phyloP scores from a whole-genome alignment of 2,888 invertebrate species.

The Apamea crenata region DNA sequence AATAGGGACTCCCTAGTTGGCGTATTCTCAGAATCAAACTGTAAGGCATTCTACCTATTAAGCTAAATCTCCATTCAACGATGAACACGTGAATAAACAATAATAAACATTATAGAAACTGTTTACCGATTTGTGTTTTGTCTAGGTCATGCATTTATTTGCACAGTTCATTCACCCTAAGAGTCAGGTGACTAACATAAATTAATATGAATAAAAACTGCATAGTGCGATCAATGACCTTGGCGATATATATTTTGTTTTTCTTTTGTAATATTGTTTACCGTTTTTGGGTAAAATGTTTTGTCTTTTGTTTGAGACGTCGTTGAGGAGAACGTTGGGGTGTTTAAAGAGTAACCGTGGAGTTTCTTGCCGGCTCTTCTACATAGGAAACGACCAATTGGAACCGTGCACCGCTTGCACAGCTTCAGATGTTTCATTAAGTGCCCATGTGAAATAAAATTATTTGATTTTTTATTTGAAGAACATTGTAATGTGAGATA shows the following conservation, averaged over 20 bases:
- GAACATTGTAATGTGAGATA: background rate
- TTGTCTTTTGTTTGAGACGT: conserved; percentile 16
- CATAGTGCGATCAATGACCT: conserved; percentile 7
- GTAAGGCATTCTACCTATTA: background rate
- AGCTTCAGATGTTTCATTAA: no score
- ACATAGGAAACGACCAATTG: no score
- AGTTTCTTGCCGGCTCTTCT: no score
- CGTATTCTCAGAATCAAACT: background rate
- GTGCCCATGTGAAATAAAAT: no score
- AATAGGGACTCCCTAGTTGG: background rate
- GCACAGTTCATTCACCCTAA: conserved; percentile 40
- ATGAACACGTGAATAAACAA: conserved; percentile 18
- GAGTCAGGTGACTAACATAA: conserved; percentile 5
- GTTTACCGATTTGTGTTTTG: conserved; percentile 19
- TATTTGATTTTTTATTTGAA: background rate
- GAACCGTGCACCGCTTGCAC: no score
- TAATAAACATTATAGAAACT: background rate
- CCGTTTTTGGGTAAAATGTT: background rate
- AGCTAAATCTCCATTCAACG: background rate
- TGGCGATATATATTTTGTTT: background rate
- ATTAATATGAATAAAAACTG: conserved; percentile 11
- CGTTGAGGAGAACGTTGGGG: background rate
- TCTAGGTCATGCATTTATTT: conserved; percentile 30
- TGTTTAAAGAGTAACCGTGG: no score
- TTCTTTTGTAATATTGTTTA: background rate